Evolutionary conservation across 2,888 invertebrate species (phyloP).

Genomic region (Thysanoteuthis rhombus): DNA sequence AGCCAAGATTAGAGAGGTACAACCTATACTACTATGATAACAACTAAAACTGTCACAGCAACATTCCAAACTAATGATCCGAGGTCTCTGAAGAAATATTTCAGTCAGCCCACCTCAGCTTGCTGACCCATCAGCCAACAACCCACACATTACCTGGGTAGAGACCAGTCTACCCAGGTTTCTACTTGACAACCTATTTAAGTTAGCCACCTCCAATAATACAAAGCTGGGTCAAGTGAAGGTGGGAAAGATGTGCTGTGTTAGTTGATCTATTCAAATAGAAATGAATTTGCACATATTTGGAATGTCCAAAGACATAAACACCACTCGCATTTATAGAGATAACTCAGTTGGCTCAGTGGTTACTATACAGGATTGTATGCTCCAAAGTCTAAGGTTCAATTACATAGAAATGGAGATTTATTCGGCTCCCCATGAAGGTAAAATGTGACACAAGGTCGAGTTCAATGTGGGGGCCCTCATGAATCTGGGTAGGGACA

Average conservation of each 20-base stretch:
- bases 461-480: too few relatives aligned
- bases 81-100: background rate
- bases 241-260: background rate
- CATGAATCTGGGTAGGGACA: too few relatives aligned
- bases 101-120: background rate
- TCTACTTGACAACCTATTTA: background rate
- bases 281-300: conserved; percentile 12
- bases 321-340: background rate
- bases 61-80: background rate
- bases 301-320: background rate
- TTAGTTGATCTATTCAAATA: background rate
- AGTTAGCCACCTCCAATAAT: background rate
- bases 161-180: background rate
- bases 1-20: too few relatives aligned
- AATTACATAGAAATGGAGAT: too few relatives aligned
- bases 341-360: background rate
- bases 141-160: background rate
- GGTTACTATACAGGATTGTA: background rate
- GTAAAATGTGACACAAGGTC: too few relatives aligned
- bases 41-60: background rate
- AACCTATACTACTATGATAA: background rate
- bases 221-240: background rate
- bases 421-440: too few relatives aligned
- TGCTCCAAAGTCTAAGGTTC: too few relatives aligned
- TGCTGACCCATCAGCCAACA: background rate